Percentiles rank a stretch among this genome's conserved stretches.
Evolutionary conservation across 2,888 invertebrate genomes (phyloP).

Genomic region (Philonicus albiceps): DNA sequence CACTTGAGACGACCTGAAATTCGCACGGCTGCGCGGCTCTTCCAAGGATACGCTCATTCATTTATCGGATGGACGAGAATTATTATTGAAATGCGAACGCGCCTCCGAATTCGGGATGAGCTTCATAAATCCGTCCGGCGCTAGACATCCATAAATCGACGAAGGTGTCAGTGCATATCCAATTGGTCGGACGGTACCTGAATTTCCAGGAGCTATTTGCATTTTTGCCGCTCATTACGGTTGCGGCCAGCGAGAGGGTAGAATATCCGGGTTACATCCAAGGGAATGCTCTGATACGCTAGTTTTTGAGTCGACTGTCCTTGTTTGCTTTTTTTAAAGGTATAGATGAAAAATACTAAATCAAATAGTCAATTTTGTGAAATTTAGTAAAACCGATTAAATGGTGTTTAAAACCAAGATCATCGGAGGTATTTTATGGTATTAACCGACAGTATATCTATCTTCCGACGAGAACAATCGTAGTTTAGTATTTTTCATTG

Average conservation of each 20-base stretch:
- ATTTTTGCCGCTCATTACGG: background rate
- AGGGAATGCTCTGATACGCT: background rate
- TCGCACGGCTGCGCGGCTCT: background rate
- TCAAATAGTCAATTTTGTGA: too few relatives aligned
- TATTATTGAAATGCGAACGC: background rate
- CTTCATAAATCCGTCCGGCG: background rate
- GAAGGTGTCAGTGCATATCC: background rate
- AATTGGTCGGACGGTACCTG: background rate
- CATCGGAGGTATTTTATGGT: too few relatives aligned
- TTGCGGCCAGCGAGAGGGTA: background rate
- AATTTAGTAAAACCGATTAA: too few relatives aligned
- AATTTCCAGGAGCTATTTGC: background rate
- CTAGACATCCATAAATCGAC: background rate
- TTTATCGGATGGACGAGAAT: background rate
- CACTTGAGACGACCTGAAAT: background rate
- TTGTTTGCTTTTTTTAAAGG: too few relatives aligned
- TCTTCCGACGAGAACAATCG: too few relatives aligned
- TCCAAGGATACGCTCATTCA: background rate
- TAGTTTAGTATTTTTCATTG: too few relatives aligned
- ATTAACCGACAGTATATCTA: too few relatives aligned
- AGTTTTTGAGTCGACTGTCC: background rate
- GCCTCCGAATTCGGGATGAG: background rate
- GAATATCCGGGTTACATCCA: background rate
- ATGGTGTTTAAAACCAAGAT: too few relatives aligned
- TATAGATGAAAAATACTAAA: too few relatives aligned